A percentile compares a stretch with the other conserved stretches of the same genome.
Conservation (phyloP, 2,888 invertebrate genomes). For the Eueremaeus valkanovi region DNA sequence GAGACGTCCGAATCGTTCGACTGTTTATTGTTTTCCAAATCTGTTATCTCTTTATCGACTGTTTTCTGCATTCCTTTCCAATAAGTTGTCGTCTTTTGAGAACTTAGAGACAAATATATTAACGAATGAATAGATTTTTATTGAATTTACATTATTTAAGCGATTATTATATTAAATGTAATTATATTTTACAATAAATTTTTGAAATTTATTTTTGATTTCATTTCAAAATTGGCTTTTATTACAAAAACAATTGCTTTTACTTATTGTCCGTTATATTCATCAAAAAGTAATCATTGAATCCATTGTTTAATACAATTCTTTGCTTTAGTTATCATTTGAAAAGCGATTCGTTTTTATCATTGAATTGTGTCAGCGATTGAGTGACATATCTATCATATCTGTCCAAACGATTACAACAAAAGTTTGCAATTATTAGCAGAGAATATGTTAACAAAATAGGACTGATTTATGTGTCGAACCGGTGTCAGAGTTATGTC, state of each 20-base stretch:
- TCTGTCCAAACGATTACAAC: not conserved
- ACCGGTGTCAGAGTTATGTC: no score
- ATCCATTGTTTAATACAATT: no score
- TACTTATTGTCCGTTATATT: no score
- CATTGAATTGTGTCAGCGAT: not conserved
- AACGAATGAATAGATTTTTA: not conserved
- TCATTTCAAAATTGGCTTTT: no score
- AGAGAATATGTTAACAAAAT: no score
- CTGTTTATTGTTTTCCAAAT: not conserved
- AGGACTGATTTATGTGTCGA: no score
- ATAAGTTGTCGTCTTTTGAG: not conserved
- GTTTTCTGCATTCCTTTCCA: conserved; percentile 33
- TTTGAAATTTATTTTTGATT: not conserved
- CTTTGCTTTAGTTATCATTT: no score
- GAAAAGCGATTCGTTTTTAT: not conserved
- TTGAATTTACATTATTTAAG: conserved; percentile 8
- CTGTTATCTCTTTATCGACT: not conserved
- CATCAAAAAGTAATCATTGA: no score
- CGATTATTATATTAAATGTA: not conserved
- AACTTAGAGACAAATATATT: conserved; percentile 24
- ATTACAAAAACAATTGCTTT: no score
- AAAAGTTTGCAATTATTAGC: no score
- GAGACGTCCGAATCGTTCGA: not conserved
- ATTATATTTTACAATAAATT: conserved; percentile 1
- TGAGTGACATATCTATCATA: not conserved